These are phyloP conservation scores for Caenorhabditis sulstoni DNA, from an alignment of 2,888 invertebrate species.

Conservation along the genomic window DNA sequence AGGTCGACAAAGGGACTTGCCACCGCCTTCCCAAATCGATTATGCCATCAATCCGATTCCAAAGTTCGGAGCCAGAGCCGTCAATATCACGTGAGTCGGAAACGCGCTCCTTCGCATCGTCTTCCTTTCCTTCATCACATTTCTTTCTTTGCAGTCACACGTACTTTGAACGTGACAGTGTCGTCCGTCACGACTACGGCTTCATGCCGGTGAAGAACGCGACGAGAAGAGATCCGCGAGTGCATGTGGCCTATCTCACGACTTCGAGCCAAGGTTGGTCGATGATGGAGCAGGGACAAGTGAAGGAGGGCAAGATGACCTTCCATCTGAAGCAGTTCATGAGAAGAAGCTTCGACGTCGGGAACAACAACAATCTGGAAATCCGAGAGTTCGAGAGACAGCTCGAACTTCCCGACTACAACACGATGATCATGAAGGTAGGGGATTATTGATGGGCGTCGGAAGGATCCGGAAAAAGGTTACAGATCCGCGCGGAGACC, in stretches of 20 bases:
- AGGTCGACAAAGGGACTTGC: slow-evolving; percentile 69
- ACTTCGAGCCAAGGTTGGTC: slow-evolving; percentile 79
- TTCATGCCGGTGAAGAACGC: slow-evolving; percentile 80
- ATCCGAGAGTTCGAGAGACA: slow-evolving; percentile 79
- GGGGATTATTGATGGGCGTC: not conserved
- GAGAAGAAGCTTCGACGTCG: slow-evolving; percentile 78
- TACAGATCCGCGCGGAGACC: slow-evolving; percentile 76
- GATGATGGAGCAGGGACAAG: slow-evolving; percentile 80
- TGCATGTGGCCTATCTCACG: slow-evolving; percentile 79
- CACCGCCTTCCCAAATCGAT: slow-evolving; percentile 78
- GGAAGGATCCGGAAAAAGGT: not conserved
- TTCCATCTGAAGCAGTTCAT: slow-evolving; percentile 80
- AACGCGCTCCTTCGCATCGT: no score
- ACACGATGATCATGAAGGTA: slow-evolving; percentile 75
- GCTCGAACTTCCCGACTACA: slow-evolving; percentile 76
- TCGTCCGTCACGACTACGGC: slow-evolving; percentile 78
- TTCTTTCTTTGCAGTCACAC: slow-evolving; percentile 73
- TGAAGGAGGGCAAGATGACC: slow-evolving; percentile 76
- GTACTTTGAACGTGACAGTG: slow-evolving; percentile 74
- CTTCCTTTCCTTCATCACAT: no score
- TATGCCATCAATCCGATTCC: slow-evolving; percentile 80
- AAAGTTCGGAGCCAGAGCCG: slow-evolving; percentile 79
- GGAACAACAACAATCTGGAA: slow-evolving; percentile 74
- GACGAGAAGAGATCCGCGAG: slow-evolving; percentile 77
- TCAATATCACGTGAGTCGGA: slow-evolving; percentile 77